Evolutionary conservation across 2,888 invertebrate genomes (phyloP), one percentile per base, ranked within the genome.

Genomic region (Zhengitettix transpicula): DNA sequence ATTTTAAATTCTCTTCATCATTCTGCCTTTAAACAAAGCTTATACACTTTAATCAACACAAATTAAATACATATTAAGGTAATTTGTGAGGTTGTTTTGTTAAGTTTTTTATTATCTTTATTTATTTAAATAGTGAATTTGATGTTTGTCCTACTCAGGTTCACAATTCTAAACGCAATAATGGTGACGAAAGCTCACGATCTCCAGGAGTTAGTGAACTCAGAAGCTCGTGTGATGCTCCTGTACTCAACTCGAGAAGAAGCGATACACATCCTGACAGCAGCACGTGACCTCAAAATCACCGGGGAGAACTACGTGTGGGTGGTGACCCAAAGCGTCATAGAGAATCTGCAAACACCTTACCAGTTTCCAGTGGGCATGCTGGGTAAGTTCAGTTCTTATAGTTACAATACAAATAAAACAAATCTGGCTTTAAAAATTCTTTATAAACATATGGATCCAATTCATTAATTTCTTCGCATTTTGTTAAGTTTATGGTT

Each of bases 281-380:
- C 83, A 42, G 91, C 91, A 5, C 78, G 82, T 60, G 83, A 85
- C 67, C 66, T 73, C 12, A 86, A 87, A 66, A 82, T 92, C 63
- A 89, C 88, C 8, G 89, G 89, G 10, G 92, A 93, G 73, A 93
- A 93, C 73, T 95, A 94, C 73, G 90, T 96, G 11, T 96, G 96
- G 96, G 92, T 96, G 61, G 95, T 93, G 17, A 94, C 94, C 57
- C 95, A 96, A 73, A 91, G 90, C 70, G 93, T 93, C 65, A 88
- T 94, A 62, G 89, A 89, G 68, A 87, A 87, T 66, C 80, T 83
- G 69, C 64, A 63, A 57, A 82, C 83, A 10, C 81, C 83, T 40
- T 77, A 81, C 57, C 83, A 89, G 71, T 93, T 93, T 73, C 93
- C 93, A 1, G 85, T 92, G 42, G 94, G 94, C 60, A 92, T 93